Base-by-base conservation (phyloP, 2,113 vertebrate genomes). In the Pelobates fuscus region DNA sequence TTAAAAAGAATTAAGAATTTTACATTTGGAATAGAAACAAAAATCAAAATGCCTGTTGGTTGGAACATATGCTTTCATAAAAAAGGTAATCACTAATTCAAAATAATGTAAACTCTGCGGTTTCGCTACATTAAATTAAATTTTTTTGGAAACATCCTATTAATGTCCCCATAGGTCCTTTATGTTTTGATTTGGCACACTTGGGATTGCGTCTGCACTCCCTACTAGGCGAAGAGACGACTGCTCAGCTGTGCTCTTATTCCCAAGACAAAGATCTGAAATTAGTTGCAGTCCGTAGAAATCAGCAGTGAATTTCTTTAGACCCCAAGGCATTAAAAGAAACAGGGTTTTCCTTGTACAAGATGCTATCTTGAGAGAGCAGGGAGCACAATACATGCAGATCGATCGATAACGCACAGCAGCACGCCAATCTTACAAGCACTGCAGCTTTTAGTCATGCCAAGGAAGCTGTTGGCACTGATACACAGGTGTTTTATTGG, bases 41-140 rank as follows among this genome's bases (percentile, higher is more conserved):
- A 49, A 49, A 54, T 72, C 10, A 72, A 8, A 63, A 29, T 54
- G 30, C 23, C 3, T n/a, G 1, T 57, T 41, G 41, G 18, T 25
- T n/a, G 44, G 57, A 62, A 54, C 70, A 72, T 72, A 72, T 63
- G 70, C 21, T 63, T 54, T 26, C 41, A 72, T 72, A 63, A 52
- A 25, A 30, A 83, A 77, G 32, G 78, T 43, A 72, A 79, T 71
- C 52, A 11, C 49, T 70, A 26, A 67, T 57, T 71, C 24, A 44
- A 77, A 59, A 23, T 73, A 74, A 67, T 65, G 78, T 80, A 81
- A 78, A 78, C 10, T 76, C 52, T 30, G 80, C 74, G 85, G 37
- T 71, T 83, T 78, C 82, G 54, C 78, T 72, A 81, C 80, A 80
- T 78, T 82, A 80, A 71, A 71, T 12, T 26, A 49, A 2, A 12